Evolutionary conservation across 2,113 vertebrate genomes (phyloP).

Genomic region (Brachypodius melanocephalos): DNA sequence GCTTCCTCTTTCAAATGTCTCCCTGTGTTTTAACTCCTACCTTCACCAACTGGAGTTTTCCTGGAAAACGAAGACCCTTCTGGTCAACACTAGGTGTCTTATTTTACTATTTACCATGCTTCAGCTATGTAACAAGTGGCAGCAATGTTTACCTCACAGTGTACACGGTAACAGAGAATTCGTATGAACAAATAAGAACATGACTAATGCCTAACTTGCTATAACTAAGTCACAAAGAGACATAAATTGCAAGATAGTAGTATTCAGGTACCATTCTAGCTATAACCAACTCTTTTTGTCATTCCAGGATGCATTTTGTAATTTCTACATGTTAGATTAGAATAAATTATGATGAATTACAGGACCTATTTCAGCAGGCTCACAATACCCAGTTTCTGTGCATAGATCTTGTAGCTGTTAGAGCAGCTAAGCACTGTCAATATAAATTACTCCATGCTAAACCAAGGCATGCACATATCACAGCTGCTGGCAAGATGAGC

Average conservation of each 20-base stretch:
- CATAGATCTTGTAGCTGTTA: not conserved
- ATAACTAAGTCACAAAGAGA: not conserved
- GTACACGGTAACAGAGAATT: not conserved
- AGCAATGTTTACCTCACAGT: not conserved
- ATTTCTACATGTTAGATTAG: not conserved
- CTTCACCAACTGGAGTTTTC: not conserved
- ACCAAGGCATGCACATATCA: not conserved
- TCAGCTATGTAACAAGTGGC: not conserved
- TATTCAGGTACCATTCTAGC: not conserved
- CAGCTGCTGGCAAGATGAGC: not conserved
- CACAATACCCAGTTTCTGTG: not conserved
- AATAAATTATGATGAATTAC: not conserved
- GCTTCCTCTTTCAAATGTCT: conserved; percentile 29
- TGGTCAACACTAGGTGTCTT: not conserved
- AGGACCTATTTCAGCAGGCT: not conserved
- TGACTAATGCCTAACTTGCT: not conserved
- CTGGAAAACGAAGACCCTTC: not conserved
- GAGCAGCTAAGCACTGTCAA: not conserved
- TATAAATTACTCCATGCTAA: not conserved
- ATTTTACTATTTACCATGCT: not conserved
- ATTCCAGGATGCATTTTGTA: not conserved
- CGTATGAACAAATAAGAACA: not conserved
- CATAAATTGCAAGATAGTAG: not conserved
- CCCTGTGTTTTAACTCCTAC: conserved; percentile 16
- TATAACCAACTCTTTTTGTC: not conserved